phyloP scores from a whole-genome alignment of 2,113 vertebrate genomes.

The Elephantulus edwardii region DNA sequence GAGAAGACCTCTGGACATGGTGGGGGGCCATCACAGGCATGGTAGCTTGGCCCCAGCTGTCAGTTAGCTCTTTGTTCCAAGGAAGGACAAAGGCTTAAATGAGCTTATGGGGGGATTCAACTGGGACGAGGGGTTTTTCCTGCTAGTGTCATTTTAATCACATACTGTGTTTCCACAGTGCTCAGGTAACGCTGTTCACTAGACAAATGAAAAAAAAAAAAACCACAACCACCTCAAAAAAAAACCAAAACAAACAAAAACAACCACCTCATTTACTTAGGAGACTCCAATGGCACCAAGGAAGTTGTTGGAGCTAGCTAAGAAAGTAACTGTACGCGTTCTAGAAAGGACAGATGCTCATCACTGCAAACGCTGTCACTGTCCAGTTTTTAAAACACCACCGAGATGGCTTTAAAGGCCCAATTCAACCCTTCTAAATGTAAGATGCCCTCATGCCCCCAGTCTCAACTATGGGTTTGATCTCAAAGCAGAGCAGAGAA shows the following conservation, averaged over 20 bases:
- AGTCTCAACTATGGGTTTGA: neutral
- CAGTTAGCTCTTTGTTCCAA: neutral
- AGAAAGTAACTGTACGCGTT: neutral
- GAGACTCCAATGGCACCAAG: neutral
- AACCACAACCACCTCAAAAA: too few relatives aligned
- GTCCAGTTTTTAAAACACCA: neutral
- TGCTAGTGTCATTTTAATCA: slow-evolving; percentile 43
- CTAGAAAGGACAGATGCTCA: neutral
- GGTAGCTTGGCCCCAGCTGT: neutral
- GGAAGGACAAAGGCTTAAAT: neutral
- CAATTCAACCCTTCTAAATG: neutral
- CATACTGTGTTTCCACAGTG: neutral
- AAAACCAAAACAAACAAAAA: too few relatives aligned
- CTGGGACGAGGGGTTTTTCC: slow-evolving; percentile 3
- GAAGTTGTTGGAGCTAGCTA: neutral
- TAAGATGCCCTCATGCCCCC: neutral
- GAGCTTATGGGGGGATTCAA: neutral
- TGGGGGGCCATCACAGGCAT: neutral
- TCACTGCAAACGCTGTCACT: neutral
- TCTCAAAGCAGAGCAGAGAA: neutral
- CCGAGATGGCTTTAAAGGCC: neutral
- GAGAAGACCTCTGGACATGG: neutral
- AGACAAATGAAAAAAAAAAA: neutral
- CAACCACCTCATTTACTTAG: slow-evolving; percentile 47
- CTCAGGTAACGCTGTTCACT: slow-evolving; percentile 5